phyloP scores from a whole-genome alignment of 1,140 invertebrate genomes.

The Piezodorus guildinii region DNA sequence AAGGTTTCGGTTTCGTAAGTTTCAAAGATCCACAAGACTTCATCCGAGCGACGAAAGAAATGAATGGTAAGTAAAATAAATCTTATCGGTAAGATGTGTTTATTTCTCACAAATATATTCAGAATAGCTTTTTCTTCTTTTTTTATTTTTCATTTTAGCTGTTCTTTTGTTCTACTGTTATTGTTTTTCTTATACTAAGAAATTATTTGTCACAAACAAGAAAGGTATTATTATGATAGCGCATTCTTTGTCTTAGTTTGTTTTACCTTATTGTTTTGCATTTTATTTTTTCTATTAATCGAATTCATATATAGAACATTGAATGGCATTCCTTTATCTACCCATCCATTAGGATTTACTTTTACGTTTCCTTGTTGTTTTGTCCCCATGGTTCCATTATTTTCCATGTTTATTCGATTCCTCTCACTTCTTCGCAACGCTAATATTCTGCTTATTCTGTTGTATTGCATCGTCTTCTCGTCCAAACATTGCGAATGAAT shows the following conservation, averaged over 20 bases:
- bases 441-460: too few species aligned
- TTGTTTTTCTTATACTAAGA: too few species aligned
- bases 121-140: not conserved
- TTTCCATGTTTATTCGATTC: too few species aligned
- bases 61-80: slow-evolving; percentile 60
- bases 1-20: slow-evolving; percentile 98
- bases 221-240: too few species aligned
- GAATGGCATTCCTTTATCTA: slow-evolving; percentile 36
- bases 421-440: too few species aligned
- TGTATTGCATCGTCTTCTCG: too few species aligned
- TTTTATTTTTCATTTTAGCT: not conserved
- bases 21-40: slow-evolving; percentile 97
- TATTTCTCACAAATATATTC: not conserved
- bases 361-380: too few species aligned
- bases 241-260: not conserved
- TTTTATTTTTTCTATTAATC: slow-evolving; percentile 17
- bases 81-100: not conserved
- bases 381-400: too few species aligned
- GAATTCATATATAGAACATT: slow-evolving; percentile 36
- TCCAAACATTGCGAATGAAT: too few species aligned
- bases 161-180: not conserved
- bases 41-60: slow-evolving; percentile 95
- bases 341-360: slow-evolving; percentile 15
- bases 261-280: not conserved
- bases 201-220: too few species aligned